These are phyloP conservation scores for Siphonodentalium dalli DNA, from an alignment of 2,888 invertebrate species.

Conservation along the genomic window DNA sequence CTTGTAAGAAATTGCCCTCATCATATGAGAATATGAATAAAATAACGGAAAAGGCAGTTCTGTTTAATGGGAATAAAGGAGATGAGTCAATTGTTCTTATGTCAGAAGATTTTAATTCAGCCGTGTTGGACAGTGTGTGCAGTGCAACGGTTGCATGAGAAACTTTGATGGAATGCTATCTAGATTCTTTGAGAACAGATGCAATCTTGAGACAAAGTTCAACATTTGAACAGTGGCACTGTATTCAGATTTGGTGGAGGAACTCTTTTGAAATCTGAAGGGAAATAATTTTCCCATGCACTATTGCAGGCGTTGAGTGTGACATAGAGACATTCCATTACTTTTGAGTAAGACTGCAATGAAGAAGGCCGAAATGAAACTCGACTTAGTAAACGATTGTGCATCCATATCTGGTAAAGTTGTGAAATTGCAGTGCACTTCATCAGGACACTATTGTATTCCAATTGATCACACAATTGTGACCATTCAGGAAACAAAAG, in stretches of 20 bases:
- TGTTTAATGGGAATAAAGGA: conserved; percentile 21
- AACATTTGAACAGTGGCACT: conserved; percentile 7
- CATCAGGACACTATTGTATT: conserved; percentile 28
- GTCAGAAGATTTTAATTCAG: conserved; percentile 23
- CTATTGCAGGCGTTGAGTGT: conserved; percentile 17
- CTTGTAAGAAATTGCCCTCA: conserved; percentile 21
- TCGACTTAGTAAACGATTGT: conserved; percentile 30
- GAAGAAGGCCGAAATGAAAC: conserved; percentile 23
- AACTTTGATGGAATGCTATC: conserved; percentile 22
- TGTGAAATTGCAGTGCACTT: conserved; percentile 21
- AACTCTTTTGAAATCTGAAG: conserved; percentile 15
- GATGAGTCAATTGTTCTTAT: conserved; percentile 14
- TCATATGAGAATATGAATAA: conserved; percentile 21
- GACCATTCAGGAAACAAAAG: conserved; percentile 7
- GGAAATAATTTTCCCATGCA: conserved; percentile 21
- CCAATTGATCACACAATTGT: conserved; percentile 17
- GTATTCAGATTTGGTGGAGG: conserved; percentile 28
- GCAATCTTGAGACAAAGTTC: conserved; percentile 6
- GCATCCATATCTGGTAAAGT: conserved; percentile 25
- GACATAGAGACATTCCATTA: conserved; percentile 24
- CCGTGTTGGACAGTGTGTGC: conserved; percentile 27
- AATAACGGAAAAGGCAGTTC: conserved; percentile 17
- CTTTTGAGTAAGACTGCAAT: conserved; percentile 22
- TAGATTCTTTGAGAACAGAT: conserved; percentile 13
- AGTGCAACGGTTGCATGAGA: conserved; percentile 24